Conservation (phyloP, 2,797 vertebrate species). For the Urophycis tenuis region DNA sequence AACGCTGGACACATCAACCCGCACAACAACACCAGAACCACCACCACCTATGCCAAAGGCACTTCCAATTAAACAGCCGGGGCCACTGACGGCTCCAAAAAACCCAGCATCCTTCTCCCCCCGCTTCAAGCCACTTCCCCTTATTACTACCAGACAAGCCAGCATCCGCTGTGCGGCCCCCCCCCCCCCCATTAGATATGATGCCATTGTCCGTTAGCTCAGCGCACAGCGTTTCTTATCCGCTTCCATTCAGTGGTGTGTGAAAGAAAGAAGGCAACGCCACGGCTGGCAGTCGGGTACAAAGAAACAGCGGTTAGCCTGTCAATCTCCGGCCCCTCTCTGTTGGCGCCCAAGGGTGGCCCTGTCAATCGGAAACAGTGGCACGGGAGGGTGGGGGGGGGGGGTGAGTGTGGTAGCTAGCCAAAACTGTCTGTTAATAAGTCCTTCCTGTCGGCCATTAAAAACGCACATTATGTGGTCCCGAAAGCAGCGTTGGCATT, state of each 20-base stretch:
- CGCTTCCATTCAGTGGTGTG: neutral
- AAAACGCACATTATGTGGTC: neutral
- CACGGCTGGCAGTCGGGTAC: neutral
- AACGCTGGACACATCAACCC: neutral
- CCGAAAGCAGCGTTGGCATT: neutral
- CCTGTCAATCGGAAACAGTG: neutral
- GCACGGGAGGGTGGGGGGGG: neutral
- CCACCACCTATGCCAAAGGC: neutral
- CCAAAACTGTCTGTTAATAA: neutral
- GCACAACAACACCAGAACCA: neutral
- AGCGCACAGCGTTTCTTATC: neutral
- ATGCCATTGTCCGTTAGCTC: neutral
- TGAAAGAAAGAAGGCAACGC: neutral
- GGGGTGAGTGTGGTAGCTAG: neutral
- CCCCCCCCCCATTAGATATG: neutral
- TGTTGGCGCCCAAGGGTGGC: neutral
- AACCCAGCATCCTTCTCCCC: neutral
- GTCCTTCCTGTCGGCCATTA: neutral
- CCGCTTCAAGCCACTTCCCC: slow-evolving; percentile 1
- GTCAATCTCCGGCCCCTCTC: neutral
- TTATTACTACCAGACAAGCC: neutral
- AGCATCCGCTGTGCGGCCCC: neutral
- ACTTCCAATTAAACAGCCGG: neutral
- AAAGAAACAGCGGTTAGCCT: neutral
- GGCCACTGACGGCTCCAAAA: neutral